Percentiles rank a stretch among this genome's conserved stretches.
phyloP scores from a whole-genome alignment of 1,140 invertebrate genomes.

The Phymorhynchus buccinoides region DNA sequence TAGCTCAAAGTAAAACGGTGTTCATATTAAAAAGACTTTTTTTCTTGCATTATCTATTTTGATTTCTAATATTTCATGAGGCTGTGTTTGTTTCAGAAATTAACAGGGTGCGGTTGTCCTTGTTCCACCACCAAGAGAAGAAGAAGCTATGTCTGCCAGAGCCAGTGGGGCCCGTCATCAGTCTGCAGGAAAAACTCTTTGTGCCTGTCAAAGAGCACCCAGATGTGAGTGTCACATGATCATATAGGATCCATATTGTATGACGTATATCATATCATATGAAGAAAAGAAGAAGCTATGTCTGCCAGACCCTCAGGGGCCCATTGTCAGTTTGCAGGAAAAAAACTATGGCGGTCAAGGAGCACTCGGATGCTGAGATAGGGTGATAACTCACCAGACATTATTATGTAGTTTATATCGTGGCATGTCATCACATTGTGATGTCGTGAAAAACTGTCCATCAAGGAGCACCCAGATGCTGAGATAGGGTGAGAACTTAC shows the following conservation, averaged over 20 bases:
- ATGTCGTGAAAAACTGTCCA: too few relatives aligned
- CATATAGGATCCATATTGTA: too few relatives aligned
- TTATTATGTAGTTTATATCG: too few relatives aligned
- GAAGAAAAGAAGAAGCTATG: constrained; percentile 84
- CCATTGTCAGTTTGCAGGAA: constrained; percentile 93
- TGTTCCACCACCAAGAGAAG: constrained; percentile 89
- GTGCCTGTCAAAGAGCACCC: constrained; percentile 99
- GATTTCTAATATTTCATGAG: background rate
- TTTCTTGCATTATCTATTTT: background rate
- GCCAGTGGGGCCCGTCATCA: constrained; percentile 89
- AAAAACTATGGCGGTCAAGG: constrained; percentile 99
- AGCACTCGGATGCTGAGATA: constrained; percentile 94
- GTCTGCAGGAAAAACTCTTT: constrained; percentile 98
- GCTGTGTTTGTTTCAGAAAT: constrained; percentile 87
- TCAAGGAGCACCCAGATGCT: constrained; percentile 99
- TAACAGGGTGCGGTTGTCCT: constrained; percentile 93
- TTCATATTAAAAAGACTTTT: too few relatives aligned
- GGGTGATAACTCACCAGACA: too few relatives aligned
- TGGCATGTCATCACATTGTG: too few relatives aligned
- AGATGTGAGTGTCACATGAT: constrained; percentile 85
- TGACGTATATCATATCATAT: too few relatives aligned
- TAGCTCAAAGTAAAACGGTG: background rate
- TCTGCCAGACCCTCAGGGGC: constrained; percentile 93
- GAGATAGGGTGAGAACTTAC: too few relatives aligned
- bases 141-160: constrained; percentile 95